Evolutionary conservation across 1,140 invertebrate genomes (phyloP).

Genomic region (Brachionus sp.): DNA sequence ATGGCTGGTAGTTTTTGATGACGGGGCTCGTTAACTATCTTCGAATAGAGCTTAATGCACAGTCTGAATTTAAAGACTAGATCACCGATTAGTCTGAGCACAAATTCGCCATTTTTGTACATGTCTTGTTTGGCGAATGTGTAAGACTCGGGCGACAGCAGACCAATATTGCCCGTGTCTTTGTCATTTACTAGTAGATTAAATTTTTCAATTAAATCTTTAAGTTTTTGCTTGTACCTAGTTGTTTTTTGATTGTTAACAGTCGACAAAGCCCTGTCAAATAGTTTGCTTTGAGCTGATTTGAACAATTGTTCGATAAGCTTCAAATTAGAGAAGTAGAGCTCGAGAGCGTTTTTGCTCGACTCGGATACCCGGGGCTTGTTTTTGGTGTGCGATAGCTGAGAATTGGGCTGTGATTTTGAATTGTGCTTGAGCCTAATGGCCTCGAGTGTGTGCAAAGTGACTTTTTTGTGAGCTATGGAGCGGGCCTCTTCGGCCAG

Average conservation of each 20-base stretch:
- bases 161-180: not conserved
- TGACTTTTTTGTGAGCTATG: not conserved
- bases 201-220: not conserved
- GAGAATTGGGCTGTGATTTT: slow-evolving; percentile 30
- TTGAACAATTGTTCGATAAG: slow-evolving; percentile 12
- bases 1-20: not conserved
- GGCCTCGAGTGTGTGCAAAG: not conserved
- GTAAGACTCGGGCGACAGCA: slow-evolving; percentile 15
- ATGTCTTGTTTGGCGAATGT: not conserved
- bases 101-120: slow-evolving; percentile 36
- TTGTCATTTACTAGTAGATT: not conserved
- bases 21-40: not conserved
- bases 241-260: not conserved
- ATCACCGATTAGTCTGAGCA: slow-evolving; percentile 4
- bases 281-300: not conserved
- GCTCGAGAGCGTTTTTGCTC: not conserved
- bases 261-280: not conserved
- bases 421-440: not conserved
- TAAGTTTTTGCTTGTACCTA: not conserved
- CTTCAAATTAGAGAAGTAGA: not conserved
- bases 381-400: not conserved
- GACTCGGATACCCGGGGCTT: not conserved
- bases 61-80: not conserved
- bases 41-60: not conserved
- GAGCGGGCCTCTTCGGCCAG: not conserved